phyloP scores from a whole-genome alignment of 2,888 invertebrate genomes.

The Drosophila ezoana region DNA sequence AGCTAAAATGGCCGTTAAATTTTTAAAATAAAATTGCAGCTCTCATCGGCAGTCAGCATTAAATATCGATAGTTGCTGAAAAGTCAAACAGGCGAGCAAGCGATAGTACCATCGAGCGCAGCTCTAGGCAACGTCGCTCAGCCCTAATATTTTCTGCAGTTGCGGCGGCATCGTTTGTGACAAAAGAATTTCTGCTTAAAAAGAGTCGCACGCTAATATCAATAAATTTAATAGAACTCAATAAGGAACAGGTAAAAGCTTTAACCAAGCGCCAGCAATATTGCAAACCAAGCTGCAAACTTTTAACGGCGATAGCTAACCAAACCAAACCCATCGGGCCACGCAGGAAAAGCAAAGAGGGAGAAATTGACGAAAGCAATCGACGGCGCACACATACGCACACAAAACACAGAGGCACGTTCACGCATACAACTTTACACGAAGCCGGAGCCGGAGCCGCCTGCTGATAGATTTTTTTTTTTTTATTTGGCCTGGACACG shows the following conservation, averaged over 20 bases:
- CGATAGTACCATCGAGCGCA: conserved; percentile 5
- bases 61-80: conserved; percentile 18
- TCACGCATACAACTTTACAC: conserved; percentile 17
- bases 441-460: conserved; percentile 49
- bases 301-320: not conserved
- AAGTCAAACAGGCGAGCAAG: not conserved
- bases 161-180: conserved; percentile 48
- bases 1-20: not conserved
- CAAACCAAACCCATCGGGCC: conserved; percentile 2
- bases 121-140: conserved; percentile 11
- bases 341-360: conserved; percentile 18
- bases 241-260: conserved; percentile 50
- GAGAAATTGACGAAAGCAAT: conserved; percentile 46
- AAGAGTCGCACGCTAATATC: conserved; percentile 1
- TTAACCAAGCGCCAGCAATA: conserved; percentile 4
- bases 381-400: conserved; percentile 20
- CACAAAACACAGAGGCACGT: conserved; percentile 1
- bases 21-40: too few species aligned
- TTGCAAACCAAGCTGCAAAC: conserved; percentile 9
- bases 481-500: conserved; percentile 3
- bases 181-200: conserved; percentile 19
- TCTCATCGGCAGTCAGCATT: not conserved
- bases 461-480: conserved; percentile 21
- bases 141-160: conserved; percentile 53
- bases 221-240: conserved; percentile 8